Percentiles rank a stretch among this genome's conserved stretches.
Conservation (phyloP, 2,888 invertebrate species). For the Copidosoma aretas region DNA sequence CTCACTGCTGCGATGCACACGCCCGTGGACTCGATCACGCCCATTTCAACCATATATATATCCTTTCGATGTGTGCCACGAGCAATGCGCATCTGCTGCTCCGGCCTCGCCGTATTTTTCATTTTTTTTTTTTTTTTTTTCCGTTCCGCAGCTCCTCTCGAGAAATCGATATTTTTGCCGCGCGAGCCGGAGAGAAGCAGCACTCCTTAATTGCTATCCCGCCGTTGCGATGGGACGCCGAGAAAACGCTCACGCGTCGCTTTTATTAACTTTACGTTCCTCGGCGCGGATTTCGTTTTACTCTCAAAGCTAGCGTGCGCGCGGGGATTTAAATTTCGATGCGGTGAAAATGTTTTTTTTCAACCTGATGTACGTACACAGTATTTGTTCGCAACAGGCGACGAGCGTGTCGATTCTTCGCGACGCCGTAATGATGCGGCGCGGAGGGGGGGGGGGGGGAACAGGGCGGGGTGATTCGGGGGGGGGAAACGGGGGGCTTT, state of each 20-base stretch:
- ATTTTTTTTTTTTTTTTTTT: neutral
- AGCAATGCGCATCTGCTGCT: neutral
- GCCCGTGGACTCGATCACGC: constrained; percentile 44
- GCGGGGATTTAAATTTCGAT: neutral
- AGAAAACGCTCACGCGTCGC: neutral
- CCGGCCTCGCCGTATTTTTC: too few relatives aligned
- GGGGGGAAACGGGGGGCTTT: neutral
- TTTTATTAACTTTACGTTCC: neutral
- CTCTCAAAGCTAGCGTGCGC: too few relatives aligned
- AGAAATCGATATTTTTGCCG: constrained; percentile 1
- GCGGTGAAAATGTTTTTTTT: neutral
- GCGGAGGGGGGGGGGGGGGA: too few relatives aligned
- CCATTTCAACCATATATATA: constrained; percentile 49
- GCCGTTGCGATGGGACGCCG: neutral
- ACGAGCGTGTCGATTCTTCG: neutral
- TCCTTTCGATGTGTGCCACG: constrained; percentile 36
- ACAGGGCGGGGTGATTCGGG: too few relatives aligned
- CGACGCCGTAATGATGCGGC: neutral
- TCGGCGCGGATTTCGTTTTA: neutral
- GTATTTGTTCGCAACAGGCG: too few relatives aligned
- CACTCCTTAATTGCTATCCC: neutral
- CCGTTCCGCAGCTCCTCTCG: neutral
- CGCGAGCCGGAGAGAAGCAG: neutral
- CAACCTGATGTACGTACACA: neutral
- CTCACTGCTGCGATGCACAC: constrained; percentile 21